Base-by-base conservation (phyloP, 2,888 invertebrate genomes). In the Automeris io region DNA sequence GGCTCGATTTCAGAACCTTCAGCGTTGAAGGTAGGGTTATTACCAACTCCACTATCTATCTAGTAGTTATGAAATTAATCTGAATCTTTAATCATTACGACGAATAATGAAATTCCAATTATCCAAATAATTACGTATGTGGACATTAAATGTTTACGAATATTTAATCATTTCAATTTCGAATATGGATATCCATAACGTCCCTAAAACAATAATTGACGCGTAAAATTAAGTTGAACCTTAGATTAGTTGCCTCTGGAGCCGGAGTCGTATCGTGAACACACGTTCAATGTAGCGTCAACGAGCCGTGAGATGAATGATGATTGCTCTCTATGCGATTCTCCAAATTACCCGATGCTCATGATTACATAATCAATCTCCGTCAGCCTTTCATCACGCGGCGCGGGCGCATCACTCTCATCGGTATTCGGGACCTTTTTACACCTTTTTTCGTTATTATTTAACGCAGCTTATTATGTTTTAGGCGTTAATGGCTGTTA, bases 321-420 rank as follows among this genome's bases (percentile, higher is more conserved):
- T 77, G 75, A 80, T 81, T 76, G 73, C 74, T 67, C 64, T 79
- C 73, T 79, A 80, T 74, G 74, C 77, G 70, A 73, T 72, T 79
- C 72, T 79, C 77, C 54, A 83, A 82, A 78, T 76, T 69, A 70
- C 50, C 65, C 66, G 71, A 70, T 75, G 71, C 70, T 70, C 75
- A 69, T 81, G 82, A 83, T 83, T 82, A 81, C 81, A 74, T 75
- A 80, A 82, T 85, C 80, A 85, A 86, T 85, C 85, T 73, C 73
- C 77, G 82, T 74, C 77, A 65, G 75, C 71, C 80, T 82, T 81
- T 83, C 82, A 80, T 74, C 83, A 72, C 46, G 59, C 66, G 57
- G 66, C 71, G 77, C 73, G 48, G 54, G 70, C 74, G 70, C 74
- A 76, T 69, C 64, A 64, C 64, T 74, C 77, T 73, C 61, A 69